Evolutionary conservation across 2,797 vertebrate species (phyloP), one percentile per base, ranked within the genome.

Genomic region (Apodemus agrarius): DNA sequence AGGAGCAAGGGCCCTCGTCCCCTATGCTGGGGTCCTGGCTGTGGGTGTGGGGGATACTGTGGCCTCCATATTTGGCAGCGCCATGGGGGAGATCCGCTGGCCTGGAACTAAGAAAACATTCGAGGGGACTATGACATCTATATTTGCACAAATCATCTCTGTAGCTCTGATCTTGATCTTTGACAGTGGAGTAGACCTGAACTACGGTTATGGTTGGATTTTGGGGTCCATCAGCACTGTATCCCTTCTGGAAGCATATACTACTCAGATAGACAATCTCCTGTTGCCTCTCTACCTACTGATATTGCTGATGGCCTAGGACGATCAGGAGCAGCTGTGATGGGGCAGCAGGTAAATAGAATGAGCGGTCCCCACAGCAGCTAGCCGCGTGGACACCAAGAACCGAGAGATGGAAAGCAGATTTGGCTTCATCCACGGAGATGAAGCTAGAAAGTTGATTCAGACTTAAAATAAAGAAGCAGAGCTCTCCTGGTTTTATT

Each of bases 81-180:
- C 99, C 6, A 98, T 99, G 98, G 99, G 99, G 0, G 99, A 99
- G 97, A 99, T 99, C 96, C 99, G 98, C 46, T 99, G 99, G 99
- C 99, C 99, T 0, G 99, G 99, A 88, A 99, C 99, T 4, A 99
- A 99, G 98, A 99, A 99, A 98, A 99, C 99, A 8, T 98, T 99
- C 90, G 99, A 99, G 98, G 99, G 99, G 83, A 99, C 99, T 0
- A 99, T 99, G 46, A 99, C 99, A 0, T 99, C 99, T 0, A 98
- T 99, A 97, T 99, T 99, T 85, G 99, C 99, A 59, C 99, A 99
- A 98, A 99, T 99, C 97, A 99, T 99, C 52, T 99, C 99, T 0
- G 99, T 99, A 95, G 99, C 99, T 43, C 97, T 99, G 57, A 99
- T 99, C 97, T 99, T 99, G 89, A 99, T 99, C 98, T 99, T 99